A percentile compares a stretch with the other conserved stretches of the same genome.
These are phyloP conservation scores for Orthosia incerta DNA, from an alignment of 2,888 invertebrate species.

Conservation along the genomic window DNA sequence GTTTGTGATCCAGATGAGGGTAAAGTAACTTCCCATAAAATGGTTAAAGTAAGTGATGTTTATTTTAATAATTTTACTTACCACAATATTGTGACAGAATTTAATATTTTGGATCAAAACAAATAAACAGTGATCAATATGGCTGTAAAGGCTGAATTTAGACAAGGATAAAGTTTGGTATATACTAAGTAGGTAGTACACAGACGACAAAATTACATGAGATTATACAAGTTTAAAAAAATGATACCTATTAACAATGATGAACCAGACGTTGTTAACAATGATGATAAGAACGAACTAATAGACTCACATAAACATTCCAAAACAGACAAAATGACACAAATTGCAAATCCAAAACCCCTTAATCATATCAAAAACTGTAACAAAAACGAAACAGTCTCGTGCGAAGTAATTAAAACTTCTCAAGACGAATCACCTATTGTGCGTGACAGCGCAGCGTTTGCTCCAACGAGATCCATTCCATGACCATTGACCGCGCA, in stretches of 20 bases:
- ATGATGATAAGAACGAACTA: not conserved
- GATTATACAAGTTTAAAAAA: not conserved
- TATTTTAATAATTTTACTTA: conserved; percentile 6
- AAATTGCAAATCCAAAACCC: conserved; percentile 40
- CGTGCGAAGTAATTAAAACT: conserved; percentile 81
- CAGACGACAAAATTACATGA: not conserved
- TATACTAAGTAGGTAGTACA: not conserved
- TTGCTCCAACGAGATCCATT: conserved; percentile 68
- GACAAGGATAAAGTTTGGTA: not conserved
- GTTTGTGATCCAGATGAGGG: conserved; percentile 37
- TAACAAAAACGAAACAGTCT: conserved; percentile 50
- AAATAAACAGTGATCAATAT: not conserved
- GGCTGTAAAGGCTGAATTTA: not conserved
- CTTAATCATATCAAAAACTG: conserved; percentile 55
- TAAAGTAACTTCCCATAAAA: conserved; percentile 17
- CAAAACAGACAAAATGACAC: not conserved
- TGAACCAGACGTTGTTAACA: not conserved
- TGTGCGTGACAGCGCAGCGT: conserved; percentile 78
- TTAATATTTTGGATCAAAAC: not conserved
- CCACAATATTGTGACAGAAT: not conserved
- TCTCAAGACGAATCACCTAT: conserved; percentile 78
- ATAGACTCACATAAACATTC: not conserved
- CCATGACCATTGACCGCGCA: conserved; percentile 75
- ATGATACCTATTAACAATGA: no score
- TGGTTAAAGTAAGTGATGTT: conserved; percentile 14